Evolutionary conservation across 2,113 vertebrate species (phyloP), one percentile per base, ranked within the genome.

Genomic region (Aspidoscelis tigris): DNA sequence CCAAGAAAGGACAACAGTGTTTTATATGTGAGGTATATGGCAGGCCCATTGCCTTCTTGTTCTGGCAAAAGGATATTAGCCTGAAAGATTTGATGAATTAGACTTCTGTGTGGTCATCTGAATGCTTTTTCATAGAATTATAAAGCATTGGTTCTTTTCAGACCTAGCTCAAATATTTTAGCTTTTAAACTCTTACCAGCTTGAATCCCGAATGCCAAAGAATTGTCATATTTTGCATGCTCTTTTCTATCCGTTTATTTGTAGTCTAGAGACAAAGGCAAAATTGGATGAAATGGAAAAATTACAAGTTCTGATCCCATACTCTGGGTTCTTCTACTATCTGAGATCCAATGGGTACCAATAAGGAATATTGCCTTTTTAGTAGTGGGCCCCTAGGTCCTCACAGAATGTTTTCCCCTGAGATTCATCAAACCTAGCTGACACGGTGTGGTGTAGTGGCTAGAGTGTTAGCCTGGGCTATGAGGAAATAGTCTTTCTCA

Each of bases 81-180:
- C 83, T 87, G n/a, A 83, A 93, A 88, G 88, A 85, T 26, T 81
- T 81, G 83, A 87, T 92, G 87, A 92, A 84, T 89, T 90, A 87
- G 91, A 80, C 75, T 86, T 71, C 20, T 22, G 33, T 90, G 90
- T 82, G 89, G 83, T 85, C 39, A 43, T 53, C 14, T 76, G 64
- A 83, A 89, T 11, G 58, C 44, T 74, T 74, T 74, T 6, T 26
- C 7, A 74, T 22, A 78, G 24, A 78, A 22, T 22, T 65, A 78
- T 26, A 22, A 33, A 26, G 43, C 10, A 64, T 43, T 79, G 85
- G 82, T 58, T 58, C 55, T 58, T 58, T 58, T 58, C 55, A 58
- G 14, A 58, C 47, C 55, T 58, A 58, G 14, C 9, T 58, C 55
- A 58, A 58, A 16, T 12, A 58, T 58, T 58, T 58, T 58, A 58